A percentile compares a stretch with the other conserved stretches of the same genome.
These are phyloP conservation scores for Thalassophryne amazonica DNA, from an alignment of 2,797 vertebrate species.

Conservation along the genomic window DNA sequence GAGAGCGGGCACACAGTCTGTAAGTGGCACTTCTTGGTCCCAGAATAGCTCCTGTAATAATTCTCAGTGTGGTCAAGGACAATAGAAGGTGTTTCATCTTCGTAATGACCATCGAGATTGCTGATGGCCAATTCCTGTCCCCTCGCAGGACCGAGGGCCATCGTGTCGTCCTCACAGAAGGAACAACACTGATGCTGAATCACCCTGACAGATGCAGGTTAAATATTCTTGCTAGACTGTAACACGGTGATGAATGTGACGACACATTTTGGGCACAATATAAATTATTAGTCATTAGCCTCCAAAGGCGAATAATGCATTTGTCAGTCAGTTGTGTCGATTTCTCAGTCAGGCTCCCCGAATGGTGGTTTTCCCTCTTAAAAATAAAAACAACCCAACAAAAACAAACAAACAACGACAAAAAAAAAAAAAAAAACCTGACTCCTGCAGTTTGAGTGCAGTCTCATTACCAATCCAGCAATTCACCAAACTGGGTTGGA, in stretches of 20 bases:
- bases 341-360: too few relatives aligned
- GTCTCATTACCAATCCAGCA: too few relatives aligned
- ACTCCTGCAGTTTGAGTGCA: too few relatives aligned
- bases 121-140: neutral
- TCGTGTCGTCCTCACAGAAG: neutral
- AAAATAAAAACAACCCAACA: too few relatives aligned
- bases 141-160: neutral
- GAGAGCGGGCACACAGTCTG: constrained; percentile 5
- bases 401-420: too few relatives aligned
- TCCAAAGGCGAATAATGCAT: too few relatives aligned
- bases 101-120: constrained; percentile 3
- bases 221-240: neutral
- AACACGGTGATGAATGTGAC: neutral
- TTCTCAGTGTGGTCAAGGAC: constrained; percentile 26
- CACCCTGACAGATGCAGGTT: neutral
- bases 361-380: too few relatives aligned
- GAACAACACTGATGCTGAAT: neutral
- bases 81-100: constrained; percentile 20
- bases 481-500: too few relatives aligned
- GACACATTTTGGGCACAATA: neutral
- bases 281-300: too few relatives aligned
- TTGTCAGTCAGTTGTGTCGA: neutral
- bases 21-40: constrained; percentile 39
- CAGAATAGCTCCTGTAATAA: constrained; percentile 32
- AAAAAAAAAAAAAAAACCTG: too few relatives aligned